Conservation (phyloP, 2,888 invertebrate genomes). For the Carpatolechia fugitivella region DNA sequence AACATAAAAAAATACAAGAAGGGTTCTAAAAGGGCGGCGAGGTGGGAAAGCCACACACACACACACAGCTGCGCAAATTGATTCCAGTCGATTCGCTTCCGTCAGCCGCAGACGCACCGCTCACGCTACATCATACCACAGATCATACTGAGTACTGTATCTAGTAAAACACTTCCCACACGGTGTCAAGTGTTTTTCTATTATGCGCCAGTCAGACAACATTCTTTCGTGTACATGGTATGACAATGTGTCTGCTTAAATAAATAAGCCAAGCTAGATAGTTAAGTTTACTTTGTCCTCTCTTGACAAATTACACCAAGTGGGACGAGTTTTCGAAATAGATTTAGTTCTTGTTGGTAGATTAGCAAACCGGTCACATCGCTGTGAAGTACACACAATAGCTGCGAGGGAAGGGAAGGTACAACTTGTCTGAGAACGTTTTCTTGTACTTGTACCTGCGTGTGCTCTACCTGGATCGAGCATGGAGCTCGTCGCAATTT, state of each 20-base stretch:
- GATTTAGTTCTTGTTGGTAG: background rate
- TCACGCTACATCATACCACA: background rate
- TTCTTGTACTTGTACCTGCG: background rate
- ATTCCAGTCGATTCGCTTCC: background rate
- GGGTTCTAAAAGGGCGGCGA: background rate
- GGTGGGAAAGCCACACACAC: background rate
- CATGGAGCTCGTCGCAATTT: background rate
- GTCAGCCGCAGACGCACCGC: background rate
- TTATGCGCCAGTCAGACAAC: background rate
- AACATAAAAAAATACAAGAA: background rate
- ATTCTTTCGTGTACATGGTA: background rate
- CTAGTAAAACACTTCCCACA: background rate
- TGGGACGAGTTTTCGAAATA: background rate
- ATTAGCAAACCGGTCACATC: background rate
- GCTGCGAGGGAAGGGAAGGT: background rate
- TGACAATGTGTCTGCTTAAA: background rate
- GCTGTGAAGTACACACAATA: background rate
- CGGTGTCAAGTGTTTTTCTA: background rate
- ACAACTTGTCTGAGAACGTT: background rate
- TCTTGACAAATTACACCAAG: background rate
- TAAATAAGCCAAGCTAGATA: background rate
- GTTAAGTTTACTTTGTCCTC: background rate
- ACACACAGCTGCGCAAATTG: background rate
- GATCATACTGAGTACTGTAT: background rate
- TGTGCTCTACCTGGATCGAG: background rate